Base-by-base conservation (phyloP, 2,797 vertebrate species). In the Sorex maritimensis region DNA sequence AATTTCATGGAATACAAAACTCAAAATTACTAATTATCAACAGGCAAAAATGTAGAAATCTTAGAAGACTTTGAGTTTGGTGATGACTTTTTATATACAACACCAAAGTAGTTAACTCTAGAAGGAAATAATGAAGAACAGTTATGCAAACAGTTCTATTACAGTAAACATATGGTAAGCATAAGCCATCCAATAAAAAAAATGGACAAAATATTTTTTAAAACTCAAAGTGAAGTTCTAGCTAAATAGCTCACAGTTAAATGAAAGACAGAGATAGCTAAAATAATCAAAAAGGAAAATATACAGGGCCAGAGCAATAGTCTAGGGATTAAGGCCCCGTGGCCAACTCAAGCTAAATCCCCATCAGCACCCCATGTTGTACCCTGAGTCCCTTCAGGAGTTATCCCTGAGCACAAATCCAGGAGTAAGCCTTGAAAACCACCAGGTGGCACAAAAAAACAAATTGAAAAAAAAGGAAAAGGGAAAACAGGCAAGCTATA, bases 61-160 rank as follows among this genome's bases (percentile, higher is more conserved):
- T 30, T 63, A 67, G 80, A 81, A 19, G 21, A 49, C n/a, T 34
- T 15, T 81, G 55, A 41, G 15, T 23, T 73, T 81, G 41, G 55
- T 44, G 30, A 89, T 65, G 38, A 63, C n/a, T 49, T 81, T 44
- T 52, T 81, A 89, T 78, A 81, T 52, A 72, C 23, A 74, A 28
- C n/a, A 89, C 4, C 23, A 65, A 77, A 65, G 21, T n/a, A 5
- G 13, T 88, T 81, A 84, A 71, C 41, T 72, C 24, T 69, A 55
- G 1, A 88, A 61, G 6, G 26, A 69, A 84, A 67, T 67, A 28
- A 84, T 38, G 5, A 83, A 28, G 17, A 82, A 68, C 41, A 5
- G 6, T 23, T 73, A 83, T 46, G 23, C 24, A 11, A 21, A 74
- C 21, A 2, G 0, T 38, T 72, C 81, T 26, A 24, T 58, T 63